Evolutionary conservation across 1,140 invertebrate species (phyloP), one percentile per base, ranked within the genome.

Genomic region (Melipona quadrifasciata): DNA sequence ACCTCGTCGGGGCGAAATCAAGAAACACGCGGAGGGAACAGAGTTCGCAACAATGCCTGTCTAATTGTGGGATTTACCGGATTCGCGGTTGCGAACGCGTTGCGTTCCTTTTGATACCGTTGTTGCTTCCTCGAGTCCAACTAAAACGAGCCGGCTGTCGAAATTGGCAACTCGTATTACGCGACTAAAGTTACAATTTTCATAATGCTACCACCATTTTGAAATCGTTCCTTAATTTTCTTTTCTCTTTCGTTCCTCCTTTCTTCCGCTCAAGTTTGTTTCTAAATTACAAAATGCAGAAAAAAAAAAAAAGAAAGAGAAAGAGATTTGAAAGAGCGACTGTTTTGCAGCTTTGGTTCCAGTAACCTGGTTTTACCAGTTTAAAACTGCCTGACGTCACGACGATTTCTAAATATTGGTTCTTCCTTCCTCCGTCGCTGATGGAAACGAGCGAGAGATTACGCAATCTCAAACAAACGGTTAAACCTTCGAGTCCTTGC

Each of bases 21-120:
- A 75, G 14, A 21, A 67, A 14, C 34, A 80, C 39, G 39, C 39
- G 39, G 39, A 39, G 3, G 12, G 58, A 17, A 67, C 34, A 53
- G 67, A 51, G 61, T 65, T 87, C 16, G 21, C 21, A 88, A 88
- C 77, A 88, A 81, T 85, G 61, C 17, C 17, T 57, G 27, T 58
- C 19, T 80, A 80, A 87, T 78, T 80, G 39, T 34, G 19, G 55
- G 70, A 74, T 85, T 78, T 65, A 77, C 71, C 67, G 64, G 27
- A 12, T 4, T 6, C n/a, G 31, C 55, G 24, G 82, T 78, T 34
- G 61, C 53, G 34, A 51, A 47, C n/a, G 34, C 27, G 19, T 19
- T n/a, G 21, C 14, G 19, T 53, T 14, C 16, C 27, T 34, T 19
- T 24, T 70, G 65, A 70, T 79, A 51, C 39, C 67, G 27, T 47